Evolutionary conservation across 2,113 vertebrate species (phyloP).

Genomic region (Miniopterus natalensis): DNA sequence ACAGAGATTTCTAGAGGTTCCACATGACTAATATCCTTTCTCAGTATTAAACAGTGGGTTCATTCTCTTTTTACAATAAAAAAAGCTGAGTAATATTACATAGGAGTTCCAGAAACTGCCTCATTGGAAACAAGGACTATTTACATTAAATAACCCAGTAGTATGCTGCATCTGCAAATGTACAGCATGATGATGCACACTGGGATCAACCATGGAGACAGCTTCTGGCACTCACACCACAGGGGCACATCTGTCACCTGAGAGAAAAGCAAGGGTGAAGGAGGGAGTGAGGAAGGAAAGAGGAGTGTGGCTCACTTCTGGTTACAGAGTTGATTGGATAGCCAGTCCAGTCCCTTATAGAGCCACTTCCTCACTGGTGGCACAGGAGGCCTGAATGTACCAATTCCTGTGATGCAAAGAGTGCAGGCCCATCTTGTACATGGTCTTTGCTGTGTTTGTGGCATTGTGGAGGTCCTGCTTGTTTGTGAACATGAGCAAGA

Average conservation of each 20-base stretch:
- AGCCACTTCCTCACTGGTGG: too few relatives aligned
- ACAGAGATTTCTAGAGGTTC: constrained; percentile 79
- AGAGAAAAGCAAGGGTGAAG: constrained; percentile 90
- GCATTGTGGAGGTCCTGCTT: constrained; percentile 99
- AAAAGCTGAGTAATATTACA: constrained; percentile 89
- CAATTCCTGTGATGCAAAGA: too few relatives aligned
- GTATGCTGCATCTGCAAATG: too few relatives aligned
- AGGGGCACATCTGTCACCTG: constrained; percentile 93
- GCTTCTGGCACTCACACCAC: constrained; percentile 93
- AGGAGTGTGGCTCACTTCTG: background rate
- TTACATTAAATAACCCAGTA: too few relatives aligned
- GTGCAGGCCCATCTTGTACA: constrained; percentile 42
- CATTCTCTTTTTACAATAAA: constrained; percentile 69
- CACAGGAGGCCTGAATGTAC: too few relatives aligned
- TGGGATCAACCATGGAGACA: constrained; percentile 91
- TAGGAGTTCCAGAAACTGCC: too few relatives aligned
- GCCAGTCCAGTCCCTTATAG: too few relatives aligned
- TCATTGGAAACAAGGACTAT: too few relatives aligned
- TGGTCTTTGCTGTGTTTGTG: constrained; percentile 90
- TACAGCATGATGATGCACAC: constrained; percentile 60
- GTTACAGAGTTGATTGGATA: too few relatives aligned
- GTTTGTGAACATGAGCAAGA: constrained; percentile 97
- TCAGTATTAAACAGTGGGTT: too few relatives aligned
- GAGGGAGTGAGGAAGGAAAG: constrained; percentile 82
- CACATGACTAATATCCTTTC: too few relatives aligned